These are phyloP conservation scores for Drosophila colorata DNA, from an alignment of 2,888 invertebrate genomes.

Conservation along the genomic window DNA sequence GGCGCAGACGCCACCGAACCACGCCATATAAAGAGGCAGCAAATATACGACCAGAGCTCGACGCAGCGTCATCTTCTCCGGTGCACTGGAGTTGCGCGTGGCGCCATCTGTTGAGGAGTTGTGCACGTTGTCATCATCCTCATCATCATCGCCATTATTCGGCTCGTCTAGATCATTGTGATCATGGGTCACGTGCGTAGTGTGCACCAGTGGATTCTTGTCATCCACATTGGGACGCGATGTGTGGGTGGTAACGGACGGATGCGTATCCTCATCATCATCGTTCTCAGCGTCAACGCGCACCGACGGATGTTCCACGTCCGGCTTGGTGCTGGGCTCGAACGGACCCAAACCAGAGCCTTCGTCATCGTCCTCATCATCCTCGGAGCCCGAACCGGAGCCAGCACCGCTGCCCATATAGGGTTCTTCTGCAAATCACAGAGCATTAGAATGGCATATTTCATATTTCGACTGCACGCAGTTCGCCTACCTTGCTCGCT, in stretches of 20 bases:
- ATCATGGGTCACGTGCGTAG: constrained; percentile 68
- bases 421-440: constrained; percentile 86
- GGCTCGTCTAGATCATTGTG: constrained; percentile 63
- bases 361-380: constrained; percentile 84
- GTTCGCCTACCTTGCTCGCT: constrained; percentile 87
- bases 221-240: constrained; percentile 73
- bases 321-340: constrained; percentile 81
- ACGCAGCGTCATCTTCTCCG: constrained; percentile 76
- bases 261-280: constrained; percentile 73
- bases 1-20: constrained; percentile 92
- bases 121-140: constrained; percentile 39
- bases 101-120: constrained; percentile 52
- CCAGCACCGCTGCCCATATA: constrained; percentile 90
- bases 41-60: constrained; percentile 89
- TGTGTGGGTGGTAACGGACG: constrained; percentile 71
- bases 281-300: constrained; percentile 80
- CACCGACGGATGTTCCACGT: constrained; percentile 80
- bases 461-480: too few species aligned
- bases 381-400: constrained; percentile 88
- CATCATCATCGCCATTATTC: constrained; percentile 50
- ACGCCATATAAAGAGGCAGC: constrained; percentile 92
- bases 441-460: not conserved
- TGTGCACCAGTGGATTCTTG: constrained; percentile 65
- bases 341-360: constrained; percentile 83
- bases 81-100: constrained; percentile 63